Evolutionary conservation across 1,140 invertebrate genomes (phyloP), one percentile per base, ranked within the genome.

Genomic region (Holcopasites calliopsidis): DNA sequence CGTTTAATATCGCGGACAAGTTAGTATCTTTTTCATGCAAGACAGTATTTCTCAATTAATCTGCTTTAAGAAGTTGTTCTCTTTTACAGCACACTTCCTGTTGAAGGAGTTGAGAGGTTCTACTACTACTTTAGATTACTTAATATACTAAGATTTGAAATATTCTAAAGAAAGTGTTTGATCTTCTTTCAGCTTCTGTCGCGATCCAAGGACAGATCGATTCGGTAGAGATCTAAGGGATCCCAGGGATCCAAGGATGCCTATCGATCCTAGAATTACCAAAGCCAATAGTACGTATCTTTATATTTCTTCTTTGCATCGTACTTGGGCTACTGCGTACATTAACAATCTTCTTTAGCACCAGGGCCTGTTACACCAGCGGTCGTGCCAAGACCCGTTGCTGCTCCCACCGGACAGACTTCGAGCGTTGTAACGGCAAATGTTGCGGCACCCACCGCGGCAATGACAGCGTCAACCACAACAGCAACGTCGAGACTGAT

Each of bases 181-280:
- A 28, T 54, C 78, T 76, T 68, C 42, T 85, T 87, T 77, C 88
- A 93, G 92, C 64, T 92, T 92, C 44, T 83, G 78, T 23, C 85
- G 92, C 60, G 93, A 94, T 86, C 92, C 92, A 49, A 91, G 93
- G 86, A 92, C 87, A 86, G 94, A 92, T 31, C 83, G 91, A 87
- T 91, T 92, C 87, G 90, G 91, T 49, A 90, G 93, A 76, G 94
- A 95, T 90, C 93, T 94, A 1, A 92, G 94, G 18, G 95, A 95
- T 90, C 94, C 95, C 3, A 91, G 95, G 62, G 94, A 95, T 85
- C 92, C 93, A 18, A 87, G 91, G 49, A 90, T 89, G 83, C 90
- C 93, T 35, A 92, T 93, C 76, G 95, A 96, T 92, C 95, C 95
- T 3, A 93, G 95, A 73, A 94, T 93, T 23, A 91, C 91, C 68